Evolutionary conservation across 1,140 invertebrate species (phyloP).

Genomic region (Caenorhabditis tropicalis): DNA sequence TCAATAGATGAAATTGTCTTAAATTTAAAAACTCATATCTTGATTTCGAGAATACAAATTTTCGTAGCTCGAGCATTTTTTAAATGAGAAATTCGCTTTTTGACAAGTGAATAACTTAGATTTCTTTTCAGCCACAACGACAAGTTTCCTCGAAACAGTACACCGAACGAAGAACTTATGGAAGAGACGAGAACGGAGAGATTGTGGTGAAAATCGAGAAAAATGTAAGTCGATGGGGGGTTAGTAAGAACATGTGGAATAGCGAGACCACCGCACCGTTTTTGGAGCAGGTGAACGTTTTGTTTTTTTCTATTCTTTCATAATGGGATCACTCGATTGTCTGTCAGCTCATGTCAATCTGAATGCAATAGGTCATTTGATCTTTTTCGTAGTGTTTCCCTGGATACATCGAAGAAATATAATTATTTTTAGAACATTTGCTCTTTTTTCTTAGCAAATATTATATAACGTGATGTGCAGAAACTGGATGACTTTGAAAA

Average conservation of each 20-base stretch:
- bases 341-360: neutral
- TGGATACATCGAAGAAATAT: neutral
- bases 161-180: constrained; percentile 58
- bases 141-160: constrained; percentile 51
- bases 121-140: constrained; percentile 54
- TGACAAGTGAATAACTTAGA: neutral
- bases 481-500: neutral
- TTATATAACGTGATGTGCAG: neutral
- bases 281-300: constrained; percentile 33
- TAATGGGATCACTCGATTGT: neutral
- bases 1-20: too few relatives aligned
- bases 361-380: neutral
- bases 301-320: neutral
- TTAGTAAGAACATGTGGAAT: neutral
- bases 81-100: too few relatives aligned
- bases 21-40: too few relatives aligned
- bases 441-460: neutral
- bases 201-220: constrained; percentile 59
- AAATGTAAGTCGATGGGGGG: constrained; percentile 53
- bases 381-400: neutral
- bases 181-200: constrained; percentile 58
- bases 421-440: neutral
- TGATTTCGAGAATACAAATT: neutral
- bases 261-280: neutral
- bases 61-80: neutral